phyloP scores from a whole-genome alignment of 1,140 invertebrate genomes.

The Brachionus koreanus region DNA sequence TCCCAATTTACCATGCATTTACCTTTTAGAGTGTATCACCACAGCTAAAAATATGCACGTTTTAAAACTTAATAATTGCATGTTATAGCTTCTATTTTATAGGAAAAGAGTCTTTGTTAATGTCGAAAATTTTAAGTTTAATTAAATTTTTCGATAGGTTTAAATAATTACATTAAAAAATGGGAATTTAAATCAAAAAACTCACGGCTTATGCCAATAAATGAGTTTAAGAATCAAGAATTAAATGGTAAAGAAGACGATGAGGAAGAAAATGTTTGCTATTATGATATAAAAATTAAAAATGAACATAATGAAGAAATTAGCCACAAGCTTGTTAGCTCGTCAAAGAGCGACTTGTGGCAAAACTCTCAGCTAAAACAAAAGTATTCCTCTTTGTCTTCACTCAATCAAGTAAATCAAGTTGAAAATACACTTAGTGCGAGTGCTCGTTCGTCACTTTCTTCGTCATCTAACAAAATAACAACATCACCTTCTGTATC shows the following conservation, averaged over 20 bases:
- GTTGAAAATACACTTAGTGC: conserved; percentile 1
- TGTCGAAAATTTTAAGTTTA: not conserved
- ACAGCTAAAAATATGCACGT: conserved; percentile 8
- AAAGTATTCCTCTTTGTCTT: conserved; percentile 14
- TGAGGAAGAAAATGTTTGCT: conserved; percentile 22
- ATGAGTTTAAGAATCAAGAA: not conserved
- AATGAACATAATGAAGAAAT: conserved; percentile 7
- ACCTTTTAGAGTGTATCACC: not conserved
- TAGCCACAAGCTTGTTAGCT: not conserved
- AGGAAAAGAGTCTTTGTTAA: not conserved
- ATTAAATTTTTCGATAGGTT: not conserved
- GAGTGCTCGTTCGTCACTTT: conserved; percentile 29
- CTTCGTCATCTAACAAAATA: conserved; percentile 26
- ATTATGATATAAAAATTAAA: conserved; percentile 31
- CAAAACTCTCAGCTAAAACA: not conserved
- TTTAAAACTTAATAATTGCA: not conserved
- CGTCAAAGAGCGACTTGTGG: not conserved
- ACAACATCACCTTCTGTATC: conserved; percentile 3
- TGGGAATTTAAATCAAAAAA: not conserved
- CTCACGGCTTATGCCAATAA: not conserved
- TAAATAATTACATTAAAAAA: not conserved
- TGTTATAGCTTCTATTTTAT: not conserved
- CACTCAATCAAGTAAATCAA: not conserved
- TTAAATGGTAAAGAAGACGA: not conserved
- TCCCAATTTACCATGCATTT: not conserved